A percentile compares a stretch with the other conserved stretches of the same genome.
These are phyloP conservation scores for Trissoscelio sp. DNA, from an alignment of 2,888 invertebrate species.

Conservation along the genomic window DNA sequence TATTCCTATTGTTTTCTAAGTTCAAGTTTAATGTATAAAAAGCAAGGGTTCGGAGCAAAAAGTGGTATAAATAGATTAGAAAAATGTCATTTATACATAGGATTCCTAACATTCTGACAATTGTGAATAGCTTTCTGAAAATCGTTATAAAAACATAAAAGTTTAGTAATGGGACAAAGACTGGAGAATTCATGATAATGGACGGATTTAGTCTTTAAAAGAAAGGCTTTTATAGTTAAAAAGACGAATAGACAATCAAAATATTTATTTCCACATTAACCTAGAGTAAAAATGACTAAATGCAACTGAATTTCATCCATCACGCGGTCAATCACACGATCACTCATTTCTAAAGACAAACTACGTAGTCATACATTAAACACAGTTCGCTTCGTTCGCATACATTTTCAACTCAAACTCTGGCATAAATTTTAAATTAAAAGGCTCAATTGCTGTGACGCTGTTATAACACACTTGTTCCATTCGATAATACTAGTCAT, in stretches of 20 bases:
- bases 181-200: neutral
- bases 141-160: neutral
- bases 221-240: neutral
- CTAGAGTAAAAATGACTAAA: neutral
- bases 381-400: neutral
- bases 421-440: constrained; percentile 26
- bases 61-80: neutral
- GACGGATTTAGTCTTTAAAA: neutral
- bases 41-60: neutral
- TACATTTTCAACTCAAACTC: constrained; percentile 7
- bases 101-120: neutral
- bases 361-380: constrained; percentile 24
- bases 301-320: constrained; percentile 1
- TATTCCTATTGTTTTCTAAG: constrained; percentile 30
- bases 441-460: constrained; percentile 1
- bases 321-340: neutral
- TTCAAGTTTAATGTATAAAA: neutral
- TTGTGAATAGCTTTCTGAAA: neutral
- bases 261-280: constrained; percentile 4
- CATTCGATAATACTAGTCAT: constrained; percentile 48
- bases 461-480: constrained; percentile 22
- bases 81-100: neutral
- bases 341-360: constrained; percentile 1
- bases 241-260: neutral
- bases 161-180: neutral